Conservation (phyloP, 2,888 invertebrate species). For the Hesperia comma region DNA sequence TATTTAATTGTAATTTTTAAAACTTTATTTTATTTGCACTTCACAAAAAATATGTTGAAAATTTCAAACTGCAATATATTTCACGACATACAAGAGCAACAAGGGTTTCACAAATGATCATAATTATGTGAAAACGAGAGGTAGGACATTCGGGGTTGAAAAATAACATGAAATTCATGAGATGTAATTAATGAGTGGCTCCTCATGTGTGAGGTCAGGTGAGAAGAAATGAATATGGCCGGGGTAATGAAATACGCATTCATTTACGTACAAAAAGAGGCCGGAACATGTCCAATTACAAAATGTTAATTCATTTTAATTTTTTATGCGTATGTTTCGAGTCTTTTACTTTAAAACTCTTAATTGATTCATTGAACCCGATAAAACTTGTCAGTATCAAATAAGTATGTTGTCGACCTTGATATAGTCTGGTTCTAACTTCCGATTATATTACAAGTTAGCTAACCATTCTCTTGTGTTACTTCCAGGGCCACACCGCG, state of each 20-base stretch:
- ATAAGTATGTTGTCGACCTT: constrained; percentile 19
- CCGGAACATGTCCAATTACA: background rate
- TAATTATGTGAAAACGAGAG: no score
- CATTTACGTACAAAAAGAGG: background rate
- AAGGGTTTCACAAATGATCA: no score
- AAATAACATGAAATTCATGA: no score
- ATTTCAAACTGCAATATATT: no score
- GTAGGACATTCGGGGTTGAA: no score
- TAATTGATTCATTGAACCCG: constrained; percentile 2
- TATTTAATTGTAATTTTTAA: no score
- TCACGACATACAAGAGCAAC: no score
- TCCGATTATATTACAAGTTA: background rate
- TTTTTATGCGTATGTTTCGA: background rate
- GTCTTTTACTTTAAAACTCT: background rate
- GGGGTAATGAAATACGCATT: background rate
- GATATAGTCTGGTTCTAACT: background rate
- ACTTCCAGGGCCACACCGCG: constrained; percentile 93
- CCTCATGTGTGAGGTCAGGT: no score
- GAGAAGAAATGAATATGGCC: no score
- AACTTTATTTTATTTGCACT: no score
- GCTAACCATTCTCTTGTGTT: constrained; percentile 27
- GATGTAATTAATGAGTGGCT: no score
- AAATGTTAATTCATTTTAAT: background rate
- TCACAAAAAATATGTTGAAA: no score
- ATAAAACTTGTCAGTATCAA: constrained; percentile 11